Evolutionary conservation across 2,888 invertebrate genomes (phyloP).

Genomic region (Chaetogeoica ovagalla): DNA sequence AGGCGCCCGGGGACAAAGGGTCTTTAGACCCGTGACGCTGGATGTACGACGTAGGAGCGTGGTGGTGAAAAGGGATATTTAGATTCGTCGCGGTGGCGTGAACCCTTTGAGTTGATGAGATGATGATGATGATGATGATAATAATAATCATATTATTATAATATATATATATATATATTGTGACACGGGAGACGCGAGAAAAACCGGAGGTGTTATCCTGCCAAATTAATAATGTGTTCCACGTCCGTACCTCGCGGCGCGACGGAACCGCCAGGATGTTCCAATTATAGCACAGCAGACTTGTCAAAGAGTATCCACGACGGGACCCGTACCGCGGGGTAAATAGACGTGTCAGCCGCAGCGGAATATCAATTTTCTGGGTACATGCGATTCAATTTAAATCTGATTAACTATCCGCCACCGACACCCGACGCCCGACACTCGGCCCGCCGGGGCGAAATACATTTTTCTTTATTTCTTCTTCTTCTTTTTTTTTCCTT

Average conservation of each 20-base stretch:
- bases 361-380: slow-evolving; percentile 52
- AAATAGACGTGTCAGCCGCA: slow-evolving; percentile 52
- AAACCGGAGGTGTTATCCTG: slow-evolving; percentile 42
- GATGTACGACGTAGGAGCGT: too few relatives aligned
- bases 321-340: slow-evolving; percentile 18
- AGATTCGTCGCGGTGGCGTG: not conserved
- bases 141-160: not conserved
- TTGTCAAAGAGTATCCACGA: slow-evolving; percentile 51
- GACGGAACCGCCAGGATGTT: slow-evolving; percentile 7
- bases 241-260: slow-evolving; percentile 22
- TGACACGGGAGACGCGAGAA: not conserved
- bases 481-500: not conserved
- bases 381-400: slow-evolving; percentile 52
- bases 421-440: not conserved
- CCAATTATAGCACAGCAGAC: slow-evolving; percentile 50
- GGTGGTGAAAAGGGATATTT: not conserved
- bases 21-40: too few relatives aligned
- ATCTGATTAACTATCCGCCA: slow-evolving; percentile 46
- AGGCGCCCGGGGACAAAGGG: too few relatives aligned
- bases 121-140: too few relatives aligned
- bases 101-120: too few relatives aligned
- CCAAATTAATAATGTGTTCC: slow-evolving; percentile 40
- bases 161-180: not conserved
- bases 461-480: slow-evolving; percentile 33
- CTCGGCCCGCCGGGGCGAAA: not conserved